phyloP scores from a whole-genome alignment of 2,113 vertebrate species.

The Lutjanus erythropterus region DNA sequence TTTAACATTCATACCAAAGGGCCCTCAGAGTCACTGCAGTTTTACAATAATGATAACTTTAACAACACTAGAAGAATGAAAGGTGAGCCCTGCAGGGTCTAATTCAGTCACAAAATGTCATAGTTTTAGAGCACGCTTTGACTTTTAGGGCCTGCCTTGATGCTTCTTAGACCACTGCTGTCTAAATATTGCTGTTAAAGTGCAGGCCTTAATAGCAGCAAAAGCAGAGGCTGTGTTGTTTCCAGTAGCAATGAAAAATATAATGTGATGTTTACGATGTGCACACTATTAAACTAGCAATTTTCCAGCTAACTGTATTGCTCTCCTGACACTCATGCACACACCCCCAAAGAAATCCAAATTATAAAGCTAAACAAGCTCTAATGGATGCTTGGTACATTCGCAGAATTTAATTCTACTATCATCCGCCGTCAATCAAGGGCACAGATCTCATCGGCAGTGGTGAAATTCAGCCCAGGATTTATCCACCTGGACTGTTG shows the following conservation, averaged over 20 bases:
- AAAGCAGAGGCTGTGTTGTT: neutral
- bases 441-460: too few relatives aligned
- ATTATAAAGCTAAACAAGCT: conserved; percentile 20
- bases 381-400: neutral
- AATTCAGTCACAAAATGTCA: conserved; percentile 3
- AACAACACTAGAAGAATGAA: neutral
- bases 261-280: neutral
- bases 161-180: neutral
- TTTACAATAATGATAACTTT: too few relatives aligned
- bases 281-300: neutral
- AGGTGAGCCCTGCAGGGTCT: neutral
- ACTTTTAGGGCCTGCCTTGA: neutral
- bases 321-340: neutral
- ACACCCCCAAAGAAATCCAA: neutral
- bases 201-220: neutral
- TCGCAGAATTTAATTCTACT: neutral
- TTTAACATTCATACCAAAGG: neutral
- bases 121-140: neutral
- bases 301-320: neutral
- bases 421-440: too few relatives aligned
- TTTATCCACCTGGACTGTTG: too few relatives aligned
- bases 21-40: neutral
- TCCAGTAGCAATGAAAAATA: neutral
- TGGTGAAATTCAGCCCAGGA: too few relatives aligned
- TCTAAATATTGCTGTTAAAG: neutral